These are phyloP conservation scores for Cyclopterus lumpus DNA, from an alignment of 2,797 vertebrate species.

Conservation along the genomic window DNA sequence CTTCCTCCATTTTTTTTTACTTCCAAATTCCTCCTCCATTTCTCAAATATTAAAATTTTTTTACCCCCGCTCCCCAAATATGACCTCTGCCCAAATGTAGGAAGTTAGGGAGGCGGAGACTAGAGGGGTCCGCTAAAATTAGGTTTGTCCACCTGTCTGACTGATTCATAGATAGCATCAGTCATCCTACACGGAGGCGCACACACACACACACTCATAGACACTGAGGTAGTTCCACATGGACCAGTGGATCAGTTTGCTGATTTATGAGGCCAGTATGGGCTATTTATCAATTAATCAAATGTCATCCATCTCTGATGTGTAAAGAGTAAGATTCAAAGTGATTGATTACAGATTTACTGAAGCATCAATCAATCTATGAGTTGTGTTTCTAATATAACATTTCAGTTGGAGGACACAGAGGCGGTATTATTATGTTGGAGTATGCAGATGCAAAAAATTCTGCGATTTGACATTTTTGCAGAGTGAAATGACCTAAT, in stretches of 20 bases:
- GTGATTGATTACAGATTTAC: conserved; percentile 35
- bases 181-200: conserved; percentile 35
- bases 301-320: conserved; percentile 42
- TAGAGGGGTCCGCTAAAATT: conserved; percentile 31
- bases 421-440: background rate
- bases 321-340: conserved; percentile 27
- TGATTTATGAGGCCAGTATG: conserved; percentile 34
- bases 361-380: conserved; percentile 22
- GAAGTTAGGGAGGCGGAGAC: conserved; percentile 36
- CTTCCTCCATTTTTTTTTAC: background rate
- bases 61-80: background rate
- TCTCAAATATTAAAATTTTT: conserved; percentile 1
- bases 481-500: background rate
- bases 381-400: conserved; percentile 1
- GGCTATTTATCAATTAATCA: conserved; percentile 49
- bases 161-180: conserved; percentile 53
- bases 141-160: conserved; percentile 58
- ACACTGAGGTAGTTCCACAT: conserved; percentile 15
- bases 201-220: conserved; percentile 35
- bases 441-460: background rate
- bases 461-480: background rate
- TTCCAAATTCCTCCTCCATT: background rate
- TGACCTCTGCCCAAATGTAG: conserved; percentile 45
- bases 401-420: conserved; percentile 7
- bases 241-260: conserved; percentile 34